A percentile compares a stretch with the other conserved stretches of the same genome.
Conservation (phyloP, 1,140 invertebrate genomes). For the Cyclargus thomasi region DNA sequence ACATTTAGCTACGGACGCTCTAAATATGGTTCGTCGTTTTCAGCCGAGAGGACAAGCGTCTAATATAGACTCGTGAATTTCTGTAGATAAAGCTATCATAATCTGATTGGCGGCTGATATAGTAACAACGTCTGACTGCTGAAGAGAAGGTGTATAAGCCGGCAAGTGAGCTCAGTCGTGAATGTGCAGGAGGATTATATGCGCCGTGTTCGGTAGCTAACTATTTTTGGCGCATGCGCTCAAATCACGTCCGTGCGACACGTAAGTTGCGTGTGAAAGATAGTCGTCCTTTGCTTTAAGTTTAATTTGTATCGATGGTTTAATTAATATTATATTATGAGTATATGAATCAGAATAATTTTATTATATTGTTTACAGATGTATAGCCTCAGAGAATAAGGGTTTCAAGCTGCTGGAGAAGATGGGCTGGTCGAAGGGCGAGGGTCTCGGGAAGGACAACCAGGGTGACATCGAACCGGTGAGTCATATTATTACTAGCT, state of each 20-base stretch:
- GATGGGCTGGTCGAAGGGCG: slow-evolving; percentile 94
- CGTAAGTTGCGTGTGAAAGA: too few relatives aligned
- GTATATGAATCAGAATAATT: not conserved
- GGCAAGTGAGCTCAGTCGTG: too few relatives aligned
- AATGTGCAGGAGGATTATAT: too few relatives aligned
- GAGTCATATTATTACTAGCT: slow-evolving; percentile 51
- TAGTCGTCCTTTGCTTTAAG: too few relatives aligned
- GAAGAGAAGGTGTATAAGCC: slow-evolving; percentile 77
- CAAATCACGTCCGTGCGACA: too few relatives aligned
- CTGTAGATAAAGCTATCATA: too few relatives aligned
- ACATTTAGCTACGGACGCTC: too few relatives aligned
- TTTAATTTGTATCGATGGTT: too few relatives aligned
- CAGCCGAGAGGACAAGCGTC: slow-evolving; percentile 89
- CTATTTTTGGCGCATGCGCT: too few relatives aligned
- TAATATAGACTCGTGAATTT: slow-evolving; percentile 84
- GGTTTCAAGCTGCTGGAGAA: slow-evolving; percentile 92
- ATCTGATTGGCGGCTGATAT: too few relatives aligned
- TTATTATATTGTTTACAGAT: slow-evolving; percentile 69
- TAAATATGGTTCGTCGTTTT: slow-evolving; percentile 89
- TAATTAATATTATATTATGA: slow-evolving; percentile 9
- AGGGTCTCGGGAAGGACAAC: slow-evolving; percentile 85
- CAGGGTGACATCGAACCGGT: slow-evolving; percentile 87
- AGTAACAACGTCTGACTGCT: slow-evolving; percentile 73
- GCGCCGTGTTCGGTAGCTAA: too few relatives aligned
- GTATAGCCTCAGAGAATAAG: slow-evolving; percentile 86